phyloP scores from a whole-genome alignment of 2,113 vertebrate genomes.

The Zingel zingel region DNA sequence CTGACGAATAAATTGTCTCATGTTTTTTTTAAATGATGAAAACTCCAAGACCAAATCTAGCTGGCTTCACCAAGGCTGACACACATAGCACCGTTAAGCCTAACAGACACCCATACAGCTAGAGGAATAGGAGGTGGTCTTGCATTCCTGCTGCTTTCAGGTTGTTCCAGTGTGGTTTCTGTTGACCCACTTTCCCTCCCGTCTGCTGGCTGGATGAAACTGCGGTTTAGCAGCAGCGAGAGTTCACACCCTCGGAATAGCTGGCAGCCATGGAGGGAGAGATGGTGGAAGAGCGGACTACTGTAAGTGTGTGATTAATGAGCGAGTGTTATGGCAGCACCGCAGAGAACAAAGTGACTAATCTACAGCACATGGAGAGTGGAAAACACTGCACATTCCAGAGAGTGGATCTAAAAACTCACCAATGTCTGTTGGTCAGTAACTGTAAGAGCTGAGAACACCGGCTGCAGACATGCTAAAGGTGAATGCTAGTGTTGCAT shows the following conservation, averaged over 20 bases:
- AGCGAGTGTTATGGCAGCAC: slow-evolving; percentile 76
- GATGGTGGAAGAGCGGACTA: slow-evolving; percentile 50
- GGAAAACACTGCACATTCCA: slow-evolving; percentile 66
- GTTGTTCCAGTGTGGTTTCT: slow-evolving; percentile 75
- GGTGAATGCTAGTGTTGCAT: slow-evolving; percentile 48
- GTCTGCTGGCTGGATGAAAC: slow-evolving; percentile 60
- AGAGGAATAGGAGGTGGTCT: slow-evolving; percentile 50
- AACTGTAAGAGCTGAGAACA: slow-evolving; percentile 23
- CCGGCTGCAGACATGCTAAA: slow-evolving; percentile 10
- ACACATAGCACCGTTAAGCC: background rate
- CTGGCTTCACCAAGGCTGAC: background rate
- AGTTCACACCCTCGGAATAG: slow-evolving; percentile 76
- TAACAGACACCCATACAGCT: slow-evolving; percentile 25
- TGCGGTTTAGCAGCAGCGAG: slow-evolving; percentile 61
- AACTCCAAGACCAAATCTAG: background rate
- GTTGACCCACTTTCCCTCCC: slow-evolving; percentile 75
- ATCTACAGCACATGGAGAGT: slow-evolving; percentile 76
- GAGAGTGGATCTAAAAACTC: slow-evolving; percentile 45
- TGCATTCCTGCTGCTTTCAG: slow-evolving; percentile 67
- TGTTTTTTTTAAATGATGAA: background rate
- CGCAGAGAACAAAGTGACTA: slow-evolving; percentile 75
- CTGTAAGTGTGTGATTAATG: slow-evolving; percentile 79
- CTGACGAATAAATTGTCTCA: background rate
- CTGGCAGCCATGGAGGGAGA: slow-evolving; percentile 45
- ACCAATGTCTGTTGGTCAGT: slow-evolving; percentile 36